Evolutionary conservation across 2,797 vertebrate species (phyloP).

Genomic region (Sebastes reedi): DNA sequence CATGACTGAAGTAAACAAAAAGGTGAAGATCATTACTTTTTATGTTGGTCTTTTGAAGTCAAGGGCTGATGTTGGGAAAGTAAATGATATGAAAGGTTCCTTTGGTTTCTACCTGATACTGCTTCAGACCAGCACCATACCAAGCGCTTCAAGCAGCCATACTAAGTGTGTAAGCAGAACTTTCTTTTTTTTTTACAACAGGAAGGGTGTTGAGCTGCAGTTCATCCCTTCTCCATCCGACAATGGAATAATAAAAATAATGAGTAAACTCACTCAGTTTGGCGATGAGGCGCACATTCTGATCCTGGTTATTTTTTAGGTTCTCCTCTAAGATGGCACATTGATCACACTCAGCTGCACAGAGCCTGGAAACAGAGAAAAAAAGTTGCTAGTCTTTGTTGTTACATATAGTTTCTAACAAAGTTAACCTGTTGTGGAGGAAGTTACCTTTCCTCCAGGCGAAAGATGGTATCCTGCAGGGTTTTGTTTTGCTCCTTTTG

Average conservation of each 20-base stretch:
- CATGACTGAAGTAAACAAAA: background rate
- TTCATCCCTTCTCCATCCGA: background rate
- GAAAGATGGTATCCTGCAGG: slow-evolving; percentile 88
- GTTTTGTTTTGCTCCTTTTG: slow-evolving; percentile 92
- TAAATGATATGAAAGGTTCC: too few species aligned
- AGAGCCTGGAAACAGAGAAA: slow-evolving; percentile 71
- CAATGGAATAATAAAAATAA: background rate
- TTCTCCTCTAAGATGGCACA: slow-evolving; percentile 89
- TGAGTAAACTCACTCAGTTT: slow-evolving; percentile 87
- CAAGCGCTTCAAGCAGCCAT: rapidly evolving
- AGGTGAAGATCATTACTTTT: too few species aligned
- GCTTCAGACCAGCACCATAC: background rate
- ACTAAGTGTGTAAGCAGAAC: background rate
- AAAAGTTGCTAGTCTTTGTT: background rate
- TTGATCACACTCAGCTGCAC: slow-evolving; percentile 87
- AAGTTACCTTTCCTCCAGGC: slow-evolving; percentile 90
- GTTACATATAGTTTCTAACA: background rate
- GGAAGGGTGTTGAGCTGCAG: background rate
- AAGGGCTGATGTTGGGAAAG: too few species aligned
- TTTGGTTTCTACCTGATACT: too few species aligned
- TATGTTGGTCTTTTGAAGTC: too few species aligned
- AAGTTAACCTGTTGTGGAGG: background rate
- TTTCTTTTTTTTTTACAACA: background rate
- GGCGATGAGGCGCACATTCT: slow-evolving; percentile 85
- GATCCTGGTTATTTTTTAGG: slow-evolving; percentile 85